Percentiles rank a stretch among this genome's conserved stretches.
phyloP scores from a whole-genome alignment of 2,113 vertebrate species.

The Oceanites oceanicus region DNA sequence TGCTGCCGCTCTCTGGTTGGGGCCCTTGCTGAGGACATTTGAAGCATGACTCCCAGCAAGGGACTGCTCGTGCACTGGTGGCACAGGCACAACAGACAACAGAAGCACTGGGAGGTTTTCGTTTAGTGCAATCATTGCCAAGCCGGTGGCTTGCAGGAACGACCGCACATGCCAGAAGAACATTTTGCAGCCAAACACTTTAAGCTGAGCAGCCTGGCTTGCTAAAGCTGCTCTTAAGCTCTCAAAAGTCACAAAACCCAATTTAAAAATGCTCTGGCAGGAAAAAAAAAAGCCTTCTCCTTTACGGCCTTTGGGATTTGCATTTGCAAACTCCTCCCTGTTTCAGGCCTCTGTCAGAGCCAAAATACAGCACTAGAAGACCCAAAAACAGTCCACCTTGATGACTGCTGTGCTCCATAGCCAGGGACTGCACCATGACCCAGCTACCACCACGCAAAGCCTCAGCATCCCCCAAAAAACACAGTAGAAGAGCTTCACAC shows the following conservation, averaged over 20 bases:
- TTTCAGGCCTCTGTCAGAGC: background rate
- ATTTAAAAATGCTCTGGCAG: background rate
- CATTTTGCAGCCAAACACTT: background rate
- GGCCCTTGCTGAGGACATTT: background rate
- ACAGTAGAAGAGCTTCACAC: background rate
- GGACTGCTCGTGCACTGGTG: background rate
- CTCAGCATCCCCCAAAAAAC: background rate
- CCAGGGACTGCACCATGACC: background rate
- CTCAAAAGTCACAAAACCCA: background rate
- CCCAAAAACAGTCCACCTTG: background rate
- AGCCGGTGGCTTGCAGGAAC: fast-evolving
- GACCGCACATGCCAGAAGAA: background rate
- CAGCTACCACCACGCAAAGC: background rate
- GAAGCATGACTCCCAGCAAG: background rate
- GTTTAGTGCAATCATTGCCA: background rate
- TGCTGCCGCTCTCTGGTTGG: background rate
- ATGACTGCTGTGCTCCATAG: background rate
- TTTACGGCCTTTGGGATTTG: background rate
- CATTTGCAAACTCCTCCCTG: background rate
- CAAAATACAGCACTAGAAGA: background rate
- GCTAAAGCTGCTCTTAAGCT: background rate
- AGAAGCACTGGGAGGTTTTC: background rate
- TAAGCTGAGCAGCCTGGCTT: background rate
- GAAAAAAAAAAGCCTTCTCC: background rate
- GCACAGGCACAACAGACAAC: background rate